phyloP scores from a whole-genome alignment of 2,797 vertebrate species.

The Melanogrammus aeglefinus region DNA sequence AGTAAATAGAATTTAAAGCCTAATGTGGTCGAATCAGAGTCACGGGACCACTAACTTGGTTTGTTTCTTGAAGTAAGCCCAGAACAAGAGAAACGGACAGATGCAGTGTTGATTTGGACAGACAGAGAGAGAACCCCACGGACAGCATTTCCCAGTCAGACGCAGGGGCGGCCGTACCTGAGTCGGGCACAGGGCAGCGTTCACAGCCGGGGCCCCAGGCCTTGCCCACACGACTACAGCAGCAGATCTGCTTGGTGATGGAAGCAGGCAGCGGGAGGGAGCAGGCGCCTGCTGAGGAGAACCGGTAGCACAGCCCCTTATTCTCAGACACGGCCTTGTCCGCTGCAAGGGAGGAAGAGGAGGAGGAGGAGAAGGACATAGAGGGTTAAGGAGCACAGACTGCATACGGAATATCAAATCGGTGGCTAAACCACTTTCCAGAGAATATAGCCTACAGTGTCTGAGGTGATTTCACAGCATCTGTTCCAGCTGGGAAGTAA shows the following conservation, averaged over 20 bases:
- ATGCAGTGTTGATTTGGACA: not conserved
- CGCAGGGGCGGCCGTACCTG: slow-evolving; percentile 60
- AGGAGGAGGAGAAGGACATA: not conserved
- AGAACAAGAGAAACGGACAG: not conserved
- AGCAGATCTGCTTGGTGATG: slow-evolving; percentile 82
- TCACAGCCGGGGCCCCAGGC: slow-evolving; percentile 74
- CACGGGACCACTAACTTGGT: not conserved
- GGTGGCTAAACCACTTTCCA: too few species aligned
- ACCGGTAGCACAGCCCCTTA: slow-evolving; percentile 70
- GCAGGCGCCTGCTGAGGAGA: slow-evolving; percentile 56
- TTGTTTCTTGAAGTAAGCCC: not conserved
- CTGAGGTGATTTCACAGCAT: not conserved
- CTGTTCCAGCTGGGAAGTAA: not conserved
- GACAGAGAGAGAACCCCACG: not conserved
- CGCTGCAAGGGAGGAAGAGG: slow-evolving; percentile 56
- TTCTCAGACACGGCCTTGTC: slow-evolving; percentile 77
- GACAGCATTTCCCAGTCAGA: not conserved
- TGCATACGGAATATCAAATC: too few species aligned
- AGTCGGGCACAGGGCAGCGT: slow-evolving; percentile 71
- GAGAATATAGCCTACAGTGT: not conserved
- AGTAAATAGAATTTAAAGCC: not conserved
- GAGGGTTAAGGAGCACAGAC: not conserved
- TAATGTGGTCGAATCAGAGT: not conserved
- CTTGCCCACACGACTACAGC: slow-evolving; percentile 79
- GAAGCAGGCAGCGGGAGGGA: slow-evolving; percentile 70